These are phyloP conservation scores for Scaptomyza caliginosa DNA, from an alignment of 2,888 invertebrate species.

Conservation along the genomic window DNA sequence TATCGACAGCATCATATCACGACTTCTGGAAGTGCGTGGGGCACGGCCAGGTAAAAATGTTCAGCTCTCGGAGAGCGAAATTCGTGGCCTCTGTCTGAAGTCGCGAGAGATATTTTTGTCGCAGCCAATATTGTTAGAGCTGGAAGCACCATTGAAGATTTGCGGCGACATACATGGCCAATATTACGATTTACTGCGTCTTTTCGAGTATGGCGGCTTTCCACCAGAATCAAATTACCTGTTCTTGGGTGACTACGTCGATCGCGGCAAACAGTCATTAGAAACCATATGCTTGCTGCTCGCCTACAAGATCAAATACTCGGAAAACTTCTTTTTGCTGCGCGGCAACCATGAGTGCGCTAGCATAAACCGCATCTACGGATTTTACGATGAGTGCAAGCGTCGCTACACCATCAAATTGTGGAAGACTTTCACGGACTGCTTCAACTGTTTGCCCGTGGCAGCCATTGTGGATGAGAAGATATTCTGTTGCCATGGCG, in stretches of 20 bases:
- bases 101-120: conserved; percentile 99
- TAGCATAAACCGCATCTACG: conserved; percentile 98
- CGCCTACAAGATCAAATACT: conserved; percentile 99
- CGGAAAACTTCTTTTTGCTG: conserved; percentile 98
- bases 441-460: conserved; percentile 99
- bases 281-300: conserved; percentile 98
- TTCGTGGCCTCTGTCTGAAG: conserved; percentile 98
- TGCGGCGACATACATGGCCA: conserved; percentile 99
- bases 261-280: conserved; percentile 98
- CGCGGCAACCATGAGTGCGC: conserved; percentile 99
- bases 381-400: conserved; percentile 99
- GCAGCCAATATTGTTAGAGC: conserved; percentile 98
- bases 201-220: conserved; percentile 99
- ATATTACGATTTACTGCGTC: conserved; percentile 97
- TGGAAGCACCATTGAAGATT: conserved; percentile 99
- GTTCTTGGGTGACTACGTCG: conserved; percentile 99
- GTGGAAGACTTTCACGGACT: conserved; percentile 99
- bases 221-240: conserved; percentile 99
- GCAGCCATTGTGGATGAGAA: conserved; percentile 95
- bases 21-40: conserved; percentile 90
- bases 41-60: conserved; percentile 99
- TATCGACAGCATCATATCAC: conserved; percentile 83
- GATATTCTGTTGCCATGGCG: conserved; percentile 92
- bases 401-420: conserved; percentile 98
- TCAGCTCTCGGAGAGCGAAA: conserved; percentile 99